Percentiles rank a stretch among this genome's conserved stretches.
Conservation (phyloP, 2,113 vertebrate genomes). For the Phodopus roborovskii region DNA sequence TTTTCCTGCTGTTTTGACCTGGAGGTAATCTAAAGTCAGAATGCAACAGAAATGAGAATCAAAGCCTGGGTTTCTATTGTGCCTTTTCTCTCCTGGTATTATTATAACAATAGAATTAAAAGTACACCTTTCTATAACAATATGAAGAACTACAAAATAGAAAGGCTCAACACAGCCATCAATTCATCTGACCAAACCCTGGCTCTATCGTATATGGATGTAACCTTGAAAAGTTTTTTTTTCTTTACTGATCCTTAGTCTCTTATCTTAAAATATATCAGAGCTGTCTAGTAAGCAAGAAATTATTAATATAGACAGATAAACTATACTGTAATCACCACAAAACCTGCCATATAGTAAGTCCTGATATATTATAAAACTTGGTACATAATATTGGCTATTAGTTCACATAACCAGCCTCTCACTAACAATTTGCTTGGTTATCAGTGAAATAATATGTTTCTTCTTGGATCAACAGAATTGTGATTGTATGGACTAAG, state of each 20-base stretch:
- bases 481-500: not conserved
- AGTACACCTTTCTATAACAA: not conserved
- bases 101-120: constrained; percentile 4
- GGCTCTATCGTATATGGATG: not conserved
- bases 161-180: not conserved
- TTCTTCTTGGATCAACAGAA: not conserved
- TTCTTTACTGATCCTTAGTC: not conserved
- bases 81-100: not conserved
- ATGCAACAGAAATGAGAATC: not conserved
- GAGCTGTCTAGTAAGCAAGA: not conserved
- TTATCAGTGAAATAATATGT: not conserved
- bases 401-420: not conserved
- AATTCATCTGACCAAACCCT: not conserved
- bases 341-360: not conserved
- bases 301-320: not conserved
- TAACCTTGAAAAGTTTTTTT: not conserved
- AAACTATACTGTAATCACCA: not conserved
- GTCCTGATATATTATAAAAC: not conserved
- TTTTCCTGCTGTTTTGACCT: not conserved
- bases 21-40: not conserved
- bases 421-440: not conserved
- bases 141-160: not conserved
- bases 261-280: not conserved
- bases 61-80: not conserved
- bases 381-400: not conserved